A percentile compares a stretch with the other conserved stretches of the same genome.
Conservation (phyloP, 2,113 vertebrate genomes). For the Chelonoidis abingdonii region DNA sequence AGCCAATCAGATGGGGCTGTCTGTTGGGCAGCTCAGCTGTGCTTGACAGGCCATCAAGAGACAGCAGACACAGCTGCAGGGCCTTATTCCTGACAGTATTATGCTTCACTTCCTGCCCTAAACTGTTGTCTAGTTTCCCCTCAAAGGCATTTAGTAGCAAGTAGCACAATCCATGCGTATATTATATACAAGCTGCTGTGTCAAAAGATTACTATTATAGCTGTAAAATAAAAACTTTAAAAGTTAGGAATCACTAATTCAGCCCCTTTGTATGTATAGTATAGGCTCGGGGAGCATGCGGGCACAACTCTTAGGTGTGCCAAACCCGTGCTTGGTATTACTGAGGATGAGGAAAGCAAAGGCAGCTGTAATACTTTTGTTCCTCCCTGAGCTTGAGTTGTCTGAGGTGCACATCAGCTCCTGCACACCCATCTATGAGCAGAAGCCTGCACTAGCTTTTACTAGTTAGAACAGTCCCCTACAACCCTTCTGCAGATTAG, state of each 20-base stretch:
- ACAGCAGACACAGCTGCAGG: not conserved
- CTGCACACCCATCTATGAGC: not conserved
- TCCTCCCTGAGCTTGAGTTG: not conserved
- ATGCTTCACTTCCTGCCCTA: not conserved
- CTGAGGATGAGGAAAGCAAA: not conserved
- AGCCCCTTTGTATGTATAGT: not conserved
- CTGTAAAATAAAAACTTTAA: not conserved
- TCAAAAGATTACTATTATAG: not conserved
- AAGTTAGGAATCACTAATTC: not conserved
- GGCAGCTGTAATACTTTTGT: too few relatives aligned
- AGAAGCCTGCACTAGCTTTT: not conserved
- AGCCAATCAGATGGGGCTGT: not conserved
- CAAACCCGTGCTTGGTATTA: not conserved
- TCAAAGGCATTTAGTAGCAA: not conserved
- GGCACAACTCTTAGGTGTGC: not conserved
- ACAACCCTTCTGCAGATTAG: not conserved
- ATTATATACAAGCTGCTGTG: not conserved
- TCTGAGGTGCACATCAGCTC: not conserved
- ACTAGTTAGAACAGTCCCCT: not conserved
- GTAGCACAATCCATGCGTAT: not conserved
- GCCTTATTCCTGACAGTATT: not conserved
- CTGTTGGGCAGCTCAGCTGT: not conserved
- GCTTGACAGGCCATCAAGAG: not conserved
- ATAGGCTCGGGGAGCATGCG: not conserved
- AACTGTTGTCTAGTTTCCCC: not conserved